These are phyloP conservation scores for Quadroppia sp. DNA, from an alignment of 2,888 invertebrate genomes.

Conservation along the genomic window DNA sequence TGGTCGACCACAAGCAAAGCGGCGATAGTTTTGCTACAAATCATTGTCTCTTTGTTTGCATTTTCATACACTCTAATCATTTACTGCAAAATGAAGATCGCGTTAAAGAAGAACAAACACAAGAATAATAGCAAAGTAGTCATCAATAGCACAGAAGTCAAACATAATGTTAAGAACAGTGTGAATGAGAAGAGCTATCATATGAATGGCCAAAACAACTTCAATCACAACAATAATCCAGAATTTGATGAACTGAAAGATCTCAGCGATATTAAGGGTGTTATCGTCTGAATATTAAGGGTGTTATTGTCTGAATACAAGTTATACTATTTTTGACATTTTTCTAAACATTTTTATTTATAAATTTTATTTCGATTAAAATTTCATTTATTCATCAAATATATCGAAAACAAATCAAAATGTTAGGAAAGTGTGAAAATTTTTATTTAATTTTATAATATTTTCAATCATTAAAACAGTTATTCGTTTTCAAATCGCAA, in stretches of 20 bases:
- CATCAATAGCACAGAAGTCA: neutral
- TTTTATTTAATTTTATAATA: too few relatives aligned
- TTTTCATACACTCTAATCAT: conserved; percentile 33
- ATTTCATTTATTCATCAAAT: too few relatives aligned
- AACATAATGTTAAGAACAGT: neutral
- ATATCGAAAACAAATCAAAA: too few relatives aligned
- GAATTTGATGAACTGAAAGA: neutral
- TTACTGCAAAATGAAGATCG: conserved; percentile 36
- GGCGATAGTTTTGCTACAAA: conserved; percentile 36
- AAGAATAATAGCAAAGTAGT: conserved; percentile 11
- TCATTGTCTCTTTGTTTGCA: conserved; percentile 32
- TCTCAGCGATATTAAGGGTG: neutral
- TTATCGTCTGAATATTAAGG: neutral
- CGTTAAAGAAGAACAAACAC: conserved; percentile 15
- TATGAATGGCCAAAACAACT: neutral
- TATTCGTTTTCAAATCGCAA: too few relatives aligned
- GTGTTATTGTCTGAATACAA: too few relatives aligned
- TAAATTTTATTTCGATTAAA: too few relatives aligned
- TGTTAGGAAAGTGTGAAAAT: too few relatives aligned
- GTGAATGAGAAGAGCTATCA: neutral
- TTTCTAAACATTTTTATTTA: too few relatives aligned
- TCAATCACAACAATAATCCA: conserved; percentile 1
- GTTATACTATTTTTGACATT: too few relatives aligned
- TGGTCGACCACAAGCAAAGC: conserved; percentile 9
- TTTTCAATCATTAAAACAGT: too few relatives aligned